phyloP scores from a whole-genome alignment of 2,888 invertebrate species.

The Neocrepidodera transversa region DNA sequence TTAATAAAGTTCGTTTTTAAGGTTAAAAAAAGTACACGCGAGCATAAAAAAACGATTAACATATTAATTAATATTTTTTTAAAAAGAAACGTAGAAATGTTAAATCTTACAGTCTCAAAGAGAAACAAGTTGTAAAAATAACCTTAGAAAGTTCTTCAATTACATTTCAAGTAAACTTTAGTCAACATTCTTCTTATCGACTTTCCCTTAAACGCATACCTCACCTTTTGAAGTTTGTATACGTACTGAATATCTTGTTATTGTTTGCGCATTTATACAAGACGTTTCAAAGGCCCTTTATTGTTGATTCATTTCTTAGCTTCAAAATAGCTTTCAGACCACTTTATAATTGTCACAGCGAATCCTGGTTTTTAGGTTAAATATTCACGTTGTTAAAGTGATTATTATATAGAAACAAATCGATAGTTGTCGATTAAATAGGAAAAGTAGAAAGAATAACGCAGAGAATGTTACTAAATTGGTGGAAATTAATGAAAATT shows the following conservation, averaged over 20 bases:
- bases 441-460: background rate
- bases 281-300: slow-evolving; percentile 18
- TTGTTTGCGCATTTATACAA: slow-evolving; percentile 19
- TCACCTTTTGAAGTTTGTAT: slow-evolving; percentile 1
- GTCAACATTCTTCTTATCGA: background rate
- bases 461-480: no score
- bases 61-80: no score
- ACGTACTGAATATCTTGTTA: slow-evolving; percentile 14
- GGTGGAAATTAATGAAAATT: no score
- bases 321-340: slow-evolving; percentile 18
- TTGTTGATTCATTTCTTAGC: slow-evolving; percentile 13
- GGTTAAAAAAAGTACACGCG: no score
- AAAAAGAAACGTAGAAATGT: no score
- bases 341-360: slow-evolving; percentile 41
- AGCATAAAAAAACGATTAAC: no score
- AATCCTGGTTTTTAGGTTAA: slow-evolving; percentile 36
- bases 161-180: background rate
- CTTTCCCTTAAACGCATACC: slow-evolving; percentile 7
- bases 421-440: background rate
- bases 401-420: slow-evolving; percentile 11
- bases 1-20: no score
- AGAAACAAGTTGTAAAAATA: no score
- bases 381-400: slow-evolving; percentile 39
- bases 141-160: no score
- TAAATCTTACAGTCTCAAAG: no score